These are phyloP conservation scores for Sylvia borin DNA, from an alignment of 2,797 vertebrate genomes.

Conservation along the genomic window DNA sequence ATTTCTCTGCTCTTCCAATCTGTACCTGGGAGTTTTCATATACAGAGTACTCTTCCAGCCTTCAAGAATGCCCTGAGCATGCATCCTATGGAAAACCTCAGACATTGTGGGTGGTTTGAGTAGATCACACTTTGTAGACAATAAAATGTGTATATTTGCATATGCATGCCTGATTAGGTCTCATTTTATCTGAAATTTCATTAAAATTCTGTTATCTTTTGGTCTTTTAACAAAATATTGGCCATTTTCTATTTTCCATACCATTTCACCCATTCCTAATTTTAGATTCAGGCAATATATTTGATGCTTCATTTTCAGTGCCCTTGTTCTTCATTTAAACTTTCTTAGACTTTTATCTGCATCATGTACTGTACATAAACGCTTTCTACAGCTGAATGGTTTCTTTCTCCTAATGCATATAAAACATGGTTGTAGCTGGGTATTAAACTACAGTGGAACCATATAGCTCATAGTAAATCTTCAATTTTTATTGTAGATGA, in stretches of 20 bases:
- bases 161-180: neutral
- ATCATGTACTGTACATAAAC: slow-evolving; percentile 71
- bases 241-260: slow-evolving; percentile 40
- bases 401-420: slow-evolving; percentile 70
- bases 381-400: slow-evolving; percentile 61
- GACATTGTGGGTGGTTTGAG: neutral
- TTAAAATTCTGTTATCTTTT: slow-evolving; percentile 40
- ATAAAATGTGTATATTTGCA: neutral
- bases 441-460: slow-evolving; percentile 71
- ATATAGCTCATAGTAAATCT: slow-evolving; percentile 66
- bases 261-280: slow-evolving; percentile 48
- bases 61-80: neutral
- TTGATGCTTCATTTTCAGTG: slow-evolving; percentile 61
- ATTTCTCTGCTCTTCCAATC: neutral
- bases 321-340: slow-evolving; percentile 70
- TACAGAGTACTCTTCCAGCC: neutral
- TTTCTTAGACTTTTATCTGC: slow-evolving; percentile 69
- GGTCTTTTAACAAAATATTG: slow-evolving; percentile 31
- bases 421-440: slow-evolving; percentile 66
- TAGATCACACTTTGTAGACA: neutral
- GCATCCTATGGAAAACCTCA: neutral
- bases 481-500: slow-evolving; percentile 54
- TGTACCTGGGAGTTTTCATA: neutral
- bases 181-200: slow-evolving; percentile 41
- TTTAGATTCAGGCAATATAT: slow-evolving; percentile 63